Evolutionary conservation across 2,888 invertebrate species (phyloP), one percentile per base, ranked within the genome.

Genomic region (Incurvaria masculella): DNA sequence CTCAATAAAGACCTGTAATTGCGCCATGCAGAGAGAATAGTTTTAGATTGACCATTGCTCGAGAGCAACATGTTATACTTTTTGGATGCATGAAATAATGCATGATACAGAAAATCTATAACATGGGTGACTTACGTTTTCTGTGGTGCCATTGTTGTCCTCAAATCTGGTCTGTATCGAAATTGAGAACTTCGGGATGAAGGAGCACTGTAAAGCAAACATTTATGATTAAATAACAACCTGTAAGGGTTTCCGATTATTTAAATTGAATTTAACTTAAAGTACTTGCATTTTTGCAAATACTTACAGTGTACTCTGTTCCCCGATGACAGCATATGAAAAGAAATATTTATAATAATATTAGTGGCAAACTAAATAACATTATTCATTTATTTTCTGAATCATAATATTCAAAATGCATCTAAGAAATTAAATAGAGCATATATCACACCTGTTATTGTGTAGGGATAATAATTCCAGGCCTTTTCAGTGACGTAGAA

Each of bases 401-500:
- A n/a, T n/a, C n/a, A n/a, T n/a, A n/a, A n/a, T n/a, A n/a, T n/a
- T n/a, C n/a, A n/a, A n/a, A n/a, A n/a, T n/a, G n/a, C n/a, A n/a
- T n/a, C n/a, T 17, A 44, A 2, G 2, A 44, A 26, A 45, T 19
- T 38, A 8, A 23, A 42, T 21, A 41, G 27, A 23, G 26, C 21
- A 33, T 23, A 44, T 4, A 48, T 61, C 57, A 74, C 81, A 87
- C 87, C 88, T 72, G 91, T 94, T 46, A 90, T 85, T 18, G 94
- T 94, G 60, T 85, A 92, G 11, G 95, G 95, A 74, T 93, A 96
- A 71, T 90, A 95, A 69, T 96, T 95, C 94, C 94, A 95, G 14
- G 94, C 92, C 65, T 94, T 94, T 71, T 95, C 95, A 49, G 89
- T 94, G 17, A 95, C 85, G 70, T 95, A 96, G 74, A 95, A 94